A percentile compares a stretch with the other conserved stretches of the same genome.
phyloP scores from a whole-genome alignment of 1,140 invertebrate species.

The Saccostrea echinata region DNA sequence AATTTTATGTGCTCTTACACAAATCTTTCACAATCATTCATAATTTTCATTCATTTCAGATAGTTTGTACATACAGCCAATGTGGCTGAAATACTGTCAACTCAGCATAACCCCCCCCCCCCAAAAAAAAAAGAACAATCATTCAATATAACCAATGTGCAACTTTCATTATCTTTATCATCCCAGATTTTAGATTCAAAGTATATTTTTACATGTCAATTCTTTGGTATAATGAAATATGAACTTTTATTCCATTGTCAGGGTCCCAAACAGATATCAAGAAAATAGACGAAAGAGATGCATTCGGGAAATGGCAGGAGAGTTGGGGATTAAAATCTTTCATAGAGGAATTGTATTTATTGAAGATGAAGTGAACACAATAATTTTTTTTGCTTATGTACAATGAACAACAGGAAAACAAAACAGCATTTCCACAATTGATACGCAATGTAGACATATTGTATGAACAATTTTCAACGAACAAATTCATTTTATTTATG shows the following conservation, averaged over 20 bases:
- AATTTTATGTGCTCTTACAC: no score
- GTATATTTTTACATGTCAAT: no score
- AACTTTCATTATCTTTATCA: no score
- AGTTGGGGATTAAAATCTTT: constrained; percentile 61
- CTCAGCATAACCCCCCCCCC: no score
- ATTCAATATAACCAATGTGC: no score
- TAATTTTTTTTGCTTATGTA: neutral
- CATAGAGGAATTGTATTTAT: constrained; percentile 60
- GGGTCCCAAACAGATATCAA: constrained; percentile 40
- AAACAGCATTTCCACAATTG: neutral
- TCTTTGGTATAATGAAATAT: no score
- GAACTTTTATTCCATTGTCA: constrained; percentile 32
- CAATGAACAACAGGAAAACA: neutral
- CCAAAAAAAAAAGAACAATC: no score
- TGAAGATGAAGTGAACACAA: constrained; percentile 51
- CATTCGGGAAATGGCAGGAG: constrained; percentile 63
- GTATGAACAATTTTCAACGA: neutral
- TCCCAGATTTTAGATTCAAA: no score
- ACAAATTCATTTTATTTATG: neutral
- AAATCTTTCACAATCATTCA: no score
- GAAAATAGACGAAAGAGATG: constrained; percentile 60
- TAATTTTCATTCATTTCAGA: no score
- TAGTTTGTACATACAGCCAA: no score
- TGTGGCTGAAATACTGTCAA: no score
- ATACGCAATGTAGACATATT: constrained; percentile 5